phyloP scores from a whole-genome alignment of 2,797 vertebrate species.

The Trachurus trachurus region DNA sequence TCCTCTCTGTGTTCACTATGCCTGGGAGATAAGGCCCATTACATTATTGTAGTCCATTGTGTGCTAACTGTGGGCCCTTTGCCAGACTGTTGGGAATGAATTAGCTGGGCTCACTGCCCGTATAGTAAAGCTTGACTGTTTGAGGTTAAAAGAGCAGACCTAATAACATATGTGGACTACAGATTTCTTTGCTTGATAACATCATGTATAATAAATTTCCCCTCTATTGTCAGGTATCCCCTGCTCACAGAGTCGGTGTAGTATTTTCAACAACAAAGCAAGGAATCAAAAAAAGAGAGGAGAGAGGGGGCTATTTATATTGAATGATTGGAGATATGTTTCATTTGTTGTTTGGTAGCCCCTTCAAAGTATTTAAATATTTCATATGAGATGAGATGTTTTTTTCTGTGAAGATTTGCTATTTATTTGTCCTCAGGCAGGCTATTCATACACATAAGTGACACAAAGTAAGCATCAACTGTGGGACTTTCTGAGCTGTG shows the following conservation, averaged over 20 bases:
- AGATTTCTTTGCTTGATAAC: slow-evolving; percentile 51
- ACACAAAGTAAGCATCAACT: slow-evolving; percentile 49
- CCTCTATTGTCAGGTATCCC: neutral
- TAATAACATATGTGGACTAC: slow-evolving; percentile 57
- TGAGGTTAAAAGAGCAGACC: slow-evolving; percentile 73
- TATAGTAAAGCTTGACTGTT: slow-evolving; percentile 69
- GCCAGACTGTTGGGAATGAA: slow-evolving; percentile 81
- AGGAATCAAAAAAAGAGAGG: slow-evolving; percentile 10
- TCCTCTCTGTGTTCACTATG: slow-evolving; percentile 70
- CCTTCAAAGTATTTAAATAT: slow-evolving; percentile 59
- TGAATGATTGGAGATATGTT: slow-evolving; percentile 41
- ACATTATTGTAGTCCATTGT: slow-evolving; percentile 82
- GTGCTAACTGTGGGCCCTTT: slow-evolving; percentile 72
- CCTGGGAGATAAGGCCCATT: slow-evolving; percentile 82
- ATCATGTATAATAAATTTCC: slow-evolving; percentile 34
- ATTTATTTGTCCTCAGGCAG: slow-evolving; percentile 60
- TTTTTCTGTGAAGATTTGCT: slow-evolving; percentile 26
- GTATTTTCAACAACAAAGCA: neutral
- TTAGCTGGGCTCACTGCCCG: slow-evolving; percentile 78
- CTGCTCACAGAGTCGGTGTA: slow-evolving; percentile 7
- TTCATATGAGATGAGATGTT: slow-evolving; percentile 51
- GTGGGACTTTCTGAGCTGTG: slow-evolving; percentile 55
- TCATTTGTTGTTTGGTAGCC: slow-evolving; percentile 43
- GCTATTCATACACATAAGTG: slow-evolving; percentile 61
- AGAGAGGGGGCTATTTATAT: slow-evolving; percentile 19